These are phyloP conservation scores for Zeugodacus cucurbitae DNA, from an alignment of 1,140 invertebrate species.

Conservation along the genomic window DNA sequence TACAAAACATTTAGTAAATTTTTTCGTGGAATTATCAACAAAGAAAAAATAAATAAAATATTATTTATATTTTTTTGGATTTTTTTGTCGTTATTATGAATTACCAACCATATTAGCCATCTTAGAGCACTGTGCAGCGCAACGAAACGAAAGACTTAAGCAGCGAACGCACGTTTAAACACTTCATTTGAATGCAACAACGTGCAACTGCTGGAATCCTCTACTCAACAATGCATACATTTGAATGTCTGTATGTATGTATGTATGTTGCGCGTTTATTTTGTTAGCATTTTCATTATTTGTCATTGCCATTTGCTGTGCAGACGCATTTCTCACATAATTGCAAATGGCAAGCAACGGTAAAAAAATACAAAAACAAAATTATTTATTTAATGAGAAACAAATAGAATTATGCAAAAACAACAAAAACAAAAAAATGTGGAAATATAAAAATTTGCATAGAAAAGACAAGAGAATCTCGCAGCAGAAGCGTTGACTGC, in stretches of 20 bases:
- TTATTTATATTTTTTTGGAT: too few relatives aligned
- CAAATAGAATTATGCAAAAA: not conserved
- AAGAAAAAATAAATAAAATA: too few relatives aligned
- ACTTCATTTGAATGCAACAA: constrained; percentile 30
- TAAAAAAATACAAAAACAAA: not conserved
- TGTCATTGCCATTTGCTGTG: not conserved
- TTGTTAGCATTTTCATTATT: not conserved
- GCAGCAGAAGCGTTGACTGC: not conserved
- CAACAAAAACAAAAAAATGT: not conserved
- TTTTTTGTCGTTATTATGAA: too few relatives aligned
- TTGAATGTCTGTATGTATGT: not conserved
- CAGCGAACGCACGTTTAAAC: constrained; percentile 12
- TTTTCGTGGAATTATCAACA: too few relatives aligned
- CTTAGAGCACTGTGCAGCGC: not conserved
- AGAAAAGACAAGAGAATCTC: not conserved
- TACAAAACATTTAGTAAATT: too few relatives aligned
- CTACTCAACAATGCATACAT: too few relatives aligned
- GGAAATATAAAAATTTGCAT: not conserved
- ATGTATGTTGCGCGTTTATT: not conserved
- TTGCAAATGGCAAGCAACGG: not conserved
- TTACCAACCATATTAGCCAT: not conserved
- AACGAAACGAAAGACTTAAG: constrained; percentile 26
- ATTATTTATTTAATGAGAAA: too few relatives aligned
- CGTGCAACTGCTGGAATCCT: not conserved
- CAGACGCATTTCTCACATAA: constrained; percentile 29